A percentile compares a stretch with the other conserved stretches of the same genome.
These are phyloP conservation scores for Candidula unifasciata DNA, from an alignment of 2,888 invertebrate genomes.

Conservation along the genomic window DNA sequence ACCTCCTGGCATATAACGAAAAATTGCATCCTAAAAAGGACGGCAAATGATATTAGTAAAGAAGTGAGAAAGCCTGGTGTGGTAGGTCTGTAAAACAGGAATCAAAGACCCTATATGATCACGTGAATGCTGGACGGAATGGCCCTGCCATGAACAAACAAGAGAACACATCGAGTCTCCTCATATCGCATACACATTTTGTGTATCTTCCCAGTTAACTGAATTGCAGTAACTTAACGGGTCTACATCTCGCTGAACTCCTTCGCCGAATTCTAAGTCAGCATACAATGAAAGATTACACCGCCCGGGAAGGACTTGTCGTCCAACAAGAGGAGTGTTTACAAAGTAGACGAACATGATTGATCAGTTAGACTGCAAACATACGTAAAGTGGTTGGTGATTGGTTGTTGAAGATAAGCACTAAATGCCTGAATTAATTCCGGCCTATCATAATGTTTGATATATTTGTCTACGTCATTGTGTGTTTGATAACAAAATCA, in stretches of 20 bases:
- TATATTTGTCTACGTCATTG: no score
- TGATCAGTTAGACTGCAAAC: conserved; percentile 42
- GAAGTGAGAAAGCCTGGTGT: no score
- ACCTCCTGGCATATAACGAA: no score
- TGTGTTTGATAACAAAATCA: neutral
- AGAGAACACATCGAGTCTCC: conserved; percentile 35
- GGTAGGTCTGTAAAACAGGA: no score
- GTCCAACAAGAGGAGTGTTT: conserved; percentile 20
- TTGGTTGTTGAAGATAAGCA: conserved; percentile 25
- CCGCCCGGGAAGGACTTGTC: neutral
- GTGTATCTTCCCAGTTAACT: conserved; percentile 26
- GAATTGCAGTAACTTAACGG: conserved; percentile 20
- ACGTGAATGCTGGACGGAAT: conserved; percentile 15
- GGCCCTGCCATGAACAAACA: conserved; percentile 31
- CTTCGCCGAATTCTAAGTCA: conserved; percentile 15
- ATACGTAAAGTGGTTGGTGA: conserved; percentile 39
- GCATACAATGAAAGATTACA: conserved; percentile 37
- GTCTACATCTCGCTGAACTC: conserved; percentile 33
- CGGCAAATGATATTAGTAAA: no score
- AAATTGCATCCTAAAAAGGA: no score
- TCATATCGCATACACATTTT: conserved; percentile 38
- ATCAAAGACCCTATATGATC: no score
- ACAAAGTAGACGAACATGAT: conserved; percentile 36
- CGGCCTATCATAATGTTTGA: neutral
- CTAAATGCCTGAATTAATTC: neutral